phyloP scores from a whole-genome alignment of 2,797 vertebrate species.

The Sciurus vulgaris region DNA sequence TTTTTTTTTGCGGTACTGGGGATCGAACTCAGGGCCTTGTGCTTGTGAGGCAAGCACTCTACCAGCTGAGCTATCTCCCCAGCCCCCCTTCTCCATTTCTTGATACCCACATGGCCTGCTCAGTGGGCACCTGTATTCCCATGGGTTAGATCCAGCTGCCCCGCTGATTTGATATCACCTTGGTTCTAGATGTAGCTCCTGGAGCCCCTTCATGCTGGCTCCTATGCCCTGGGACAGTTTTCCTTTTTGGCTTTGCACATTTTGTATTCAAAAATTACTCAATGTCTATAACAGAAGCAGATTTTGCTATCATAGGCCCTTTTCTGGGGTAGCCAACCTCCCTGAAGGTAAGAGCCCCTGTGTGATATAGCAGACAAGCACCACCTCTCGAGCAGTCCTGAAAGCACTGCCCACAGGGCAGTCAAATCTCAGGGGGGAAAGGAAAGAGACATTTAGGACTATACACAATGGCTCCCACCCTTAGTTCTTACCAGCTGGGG shows the following conservation, averaged over 20 bases:
- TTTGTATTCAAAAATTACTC: neutral
- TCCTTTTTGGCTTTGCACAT: slow-evolving; percentile 3
- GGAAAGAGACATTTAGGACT: neutral
- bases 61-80: too few relatives aligned
- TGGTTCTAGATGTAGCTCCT: neutral
- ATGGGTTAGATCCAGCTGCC: neutral
- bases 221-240: neutral
- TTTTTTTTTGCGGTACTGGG: too few relatives aligned
- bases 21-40: too few relatives aligned
- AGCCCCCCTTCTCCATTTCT: neutral
- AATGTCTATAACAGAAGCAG: neutral
- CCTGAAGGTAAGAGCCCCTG: neutral
- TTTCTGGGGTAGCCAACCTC: neutral
- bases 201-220: neutral
- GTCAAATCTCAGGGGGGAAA: neutral
- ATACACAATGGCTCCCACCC: neutral
- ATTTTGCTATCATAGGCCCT: neutral
- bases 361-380: neutral
- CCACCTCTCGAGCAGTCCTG: neutral
- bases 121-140: neutral
- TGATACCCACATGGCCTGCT: neutral
- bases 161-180: neutral
- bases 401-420: neutral
- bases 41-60: too few relatives aligned
- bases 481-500: neutral